These are phyloP conservation scores for Embidobia sp. DNA, from an alignment of 2,888 invertebrate species.

Conservation along the genomic window DNA sequence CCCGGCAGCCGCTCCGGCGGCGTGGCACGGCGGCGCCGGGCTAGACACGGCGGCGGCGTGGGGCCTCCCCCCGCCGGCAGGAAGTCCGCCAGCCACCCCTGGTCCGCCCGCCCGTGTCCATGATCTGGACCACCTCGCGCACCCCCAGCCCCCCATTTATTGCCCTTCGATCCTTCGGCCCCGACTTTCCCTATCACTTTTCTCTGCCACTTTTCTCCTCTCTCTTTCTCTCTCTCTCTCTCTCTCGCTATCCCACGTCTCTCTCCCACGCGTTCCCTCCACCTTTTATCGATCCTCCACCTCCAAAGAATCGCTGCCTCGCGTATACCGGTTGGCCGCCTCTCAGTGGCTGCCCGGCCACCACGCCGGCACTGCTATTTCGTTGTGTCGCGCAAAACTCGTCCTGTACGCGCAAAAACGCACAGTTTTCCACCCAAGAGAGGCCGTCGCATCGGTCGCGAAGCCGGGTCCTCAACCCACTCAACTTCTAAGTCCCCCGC, in stretches of 20 bases:
- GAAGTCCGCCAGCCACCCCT: no score
- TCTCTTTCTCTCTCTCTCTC: conserved; percentile 56
- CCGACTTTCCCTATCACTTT: conserved; percentile 48
- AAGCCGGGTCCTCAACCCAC: background rate
- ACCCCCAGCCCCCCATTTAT: no score
- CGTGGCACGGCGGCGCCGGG: no score
- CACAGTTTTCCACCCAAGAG: conserved; percentile 50
- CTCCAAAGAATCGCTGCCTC: conserved; percentile 71
- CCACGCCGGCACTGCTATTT: conserved; percentile 78
- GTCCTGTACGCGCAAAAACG: conserved; percentile 67
- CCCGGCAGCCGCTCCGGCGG: background rate
- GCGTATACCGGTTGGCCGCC: conserved; percentile 71
- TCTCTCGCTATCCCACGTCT: conserved; percentile 59
- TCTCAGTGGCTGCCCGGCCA: conserved; percentile 80
- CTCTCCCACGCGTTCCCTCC: conserved; percentile 68
- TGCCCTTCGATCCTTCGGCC: conserved; percentile 18
- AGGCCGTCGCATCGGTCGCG: background rate
- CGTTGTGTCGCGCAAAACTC: conserved; percentile 66
- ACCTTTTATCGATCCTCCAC: conserved; percentile 77
- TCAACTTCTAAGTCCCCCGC: conserved; percentile 2
- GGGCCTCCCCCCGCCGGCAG: conserved; percentile 1
- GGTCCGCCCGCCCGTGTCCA: no score
- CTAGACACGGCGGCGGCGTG: background rate
- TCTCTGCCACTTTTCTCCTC: conserved; percentile 51
- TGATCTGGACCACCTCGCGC: no score